Conservation (phyloP, 2,797 vertebrate genomes). For the Enteromius thamalakanensis region DNA sequence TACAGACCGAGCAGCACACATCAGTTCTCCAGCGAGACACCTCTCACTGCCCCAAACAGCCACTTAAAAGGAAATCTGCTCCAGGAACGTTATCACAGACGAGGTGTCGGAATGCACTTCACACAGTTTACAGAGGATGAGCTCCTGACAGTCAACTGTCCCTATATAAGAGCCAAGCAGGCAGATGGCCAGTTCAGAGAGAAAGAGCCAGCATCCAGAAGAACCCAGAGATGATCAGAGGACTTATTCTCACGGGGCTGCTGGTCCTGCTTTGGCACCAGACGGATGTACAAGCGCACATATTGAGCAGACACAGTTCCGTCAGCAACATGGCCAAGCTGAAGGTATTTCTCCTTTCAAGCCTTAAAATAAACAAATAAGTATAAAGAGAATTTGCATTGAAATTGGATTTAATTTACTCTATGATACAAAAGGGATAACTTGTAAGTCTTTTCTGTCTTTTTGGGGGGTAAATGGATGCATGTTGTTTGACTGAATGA, state of each 20-base stretch:
- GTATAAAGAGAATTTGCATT: background rate
- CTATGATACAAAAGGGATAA: background rate
- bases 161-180: constrained; percentile 69
- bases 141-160: constrained; percentile 65
- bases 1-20: constrained; percentile 50
- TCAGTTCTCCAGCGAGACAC: constrained; percentile 54
- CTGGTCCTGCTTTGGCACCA: constrained; percentile 78
- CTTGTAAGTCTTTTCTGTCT: background rate
- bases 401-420: background rate
- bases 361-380: background rate
- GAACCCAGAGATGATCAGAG: constrained; percentile 73
- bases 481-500: background rate
- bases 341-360: constrained; percentile 72
- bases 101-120: constrained; percentile 85
- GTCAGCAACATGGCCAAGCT: constrained; percentile 77
- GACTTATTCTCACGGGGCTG: constrained; percentile 71
- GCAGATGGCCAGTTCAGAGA: constrained; percentile 37
- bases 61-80: constrained; percentile 85
- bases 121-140: constrained; percentile 77
- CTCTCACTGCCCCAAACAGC: constrained; percentile 71
- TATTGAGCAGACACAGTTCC: constrained; percentile 71
- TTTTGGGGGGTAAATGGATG: background rate
- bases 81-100: constrained; percentile 71
- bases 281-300: constrained; percentile 66
- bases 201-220: constrained; percentile 31